Base-by-base conservation (phyloP, 2,888 invertebrate species). In the Hyposoter didymator region DNA sequence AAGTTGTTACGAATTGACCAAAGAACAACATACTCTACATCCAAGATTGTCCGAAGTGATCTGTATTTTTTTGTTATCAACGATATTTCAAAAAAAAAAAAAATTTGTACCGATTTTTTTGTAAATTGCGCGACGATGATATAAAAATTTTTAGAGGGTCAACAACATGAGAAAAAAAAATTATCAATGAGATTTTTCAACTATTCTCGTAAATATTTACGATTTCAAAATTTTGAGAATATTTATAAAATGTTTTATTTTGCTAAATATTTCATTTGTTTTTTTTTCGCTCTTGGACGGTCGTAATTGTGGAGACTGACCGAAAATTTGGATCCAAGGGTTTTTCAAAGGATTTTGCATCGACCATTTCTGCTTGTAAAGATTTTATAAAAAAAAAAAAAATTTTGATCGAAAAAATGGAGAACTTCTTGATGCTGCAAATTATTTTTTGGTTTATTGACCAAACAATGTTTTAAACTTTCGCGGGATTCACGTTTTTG, bases 401-500 rank as follows among this genome's bases (percentile, higher is more conserved):
- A 55, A 19, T 10, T 8, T 55, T 2, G 8, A 19, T 19, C 8
- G 8, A 0, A 10, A 55, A 55, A 12, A 12, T 22, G 19, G 12
- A 22, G 5, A 22, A 22, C 19, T 12, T 3, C 2, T 7, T 55
- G 7, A 28, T 28, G 55, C 19, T 22, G 22, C 4, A 28, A 55
- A 55, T 12, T 12, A 12, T 22, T 28, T 22, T 55, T 55, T 55
- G 55, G 22, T 64, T 14, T 64, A 64, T n/a, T 35, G 19, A 35
- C n/a, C 39, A 14, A 67, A 19, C 12, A 67, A 67, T 12, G 39
- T 19, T 66, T 19, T 8, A 32, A 59, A 78, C 28, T 55, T 32
- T 1, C 3, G 49, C n/a, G 45, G 7, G 75, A 70, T 70, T 62
- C 49, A 39, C 49, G 39, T 69, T 70, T 47, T 39, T 32, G 45